Evolutionary conservation across 2,888 invertebrate species (phyloP), one percentile per base, ranked within the genome.

Genomic region (Liopterus haemorrhoidalis): DNA sequence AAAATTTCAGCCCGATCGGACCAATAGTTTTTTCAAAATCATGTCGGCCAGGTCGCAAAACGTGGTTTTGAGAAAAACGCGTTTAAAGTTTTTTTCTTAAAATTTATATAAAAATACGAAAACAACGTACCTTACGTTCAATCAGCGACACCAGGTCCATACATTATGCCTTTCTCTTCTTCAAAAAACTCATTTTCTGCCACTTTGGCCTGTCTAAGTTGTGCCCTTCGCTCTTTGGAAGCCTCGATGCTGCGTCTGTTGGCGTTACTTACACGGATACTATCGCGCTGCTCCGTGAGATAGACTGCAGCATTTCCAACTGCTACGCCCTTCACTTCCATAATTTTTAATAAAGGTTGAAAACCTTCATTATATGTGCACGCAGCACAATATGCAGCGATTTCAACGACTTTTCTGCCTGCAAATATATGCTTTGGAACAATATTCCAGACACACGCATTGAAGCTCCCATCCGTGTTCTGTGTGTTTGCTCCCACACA

Each of bases 401-500:
- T 44, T 5, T 30, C 38, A 21, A 44, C 37, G 28, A 44, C 22
- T 5, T 22, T 9, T 37, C 37, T 43, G 14, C 30, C 36, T 19
- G 28, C 37, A 22, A 19, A 5, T 4, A 33, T 18, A 14, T 2
- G n/a, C 20, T 33, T 33, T 12, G 33, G 33, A 19, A 41, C 38
- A 41, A 50, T 45, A 36, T 30, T 44, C 50, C 48, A 48, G 33
- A 48, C 33, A 8, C 38, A 20, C 8, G 44, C 49, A 15, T 50
- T 45, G 4, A 48, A 40, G 35, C 32, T 31, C 37, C 42, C 47
- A 36, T 47, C 37, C 16, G n/a, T 21, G 18, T 47, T 47, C 20
- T 48, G 48, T 20, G 25, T 49, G 22, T 41, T 40, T 35, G 33
- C 46, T 39, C 44, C 43, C 41, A 49, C 38, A 46, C 48, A 50